These are phyloP conservation scores for Lymantria dispar DNA, from an alignment of 2,888 invertebrate species.

Conservation along the genomic window DNA sequence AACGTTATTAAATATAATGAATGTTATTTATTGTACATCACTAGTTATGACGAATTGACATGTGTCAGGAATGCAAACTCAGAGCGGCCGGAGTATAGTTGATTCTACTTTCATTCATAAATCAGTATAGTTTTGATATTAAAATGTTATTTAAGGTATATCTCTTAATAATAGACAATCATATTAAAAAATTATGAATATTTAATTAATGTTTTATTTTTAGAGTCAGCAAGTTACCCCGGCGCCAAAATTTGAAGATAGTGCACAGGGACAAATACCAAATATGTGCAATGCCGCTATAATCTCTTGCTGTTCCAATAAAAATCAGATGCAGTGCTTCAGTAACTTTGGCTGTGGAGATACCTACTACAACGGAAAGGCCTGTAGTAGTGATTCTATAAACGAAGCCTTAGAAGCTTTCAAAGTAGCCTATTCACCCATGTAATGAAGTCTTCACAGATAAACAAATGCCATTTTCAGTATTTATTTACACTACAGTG, in stretches of 20 bases:
- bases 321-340: constrained; percentile 44
- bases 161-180: too few species aligned
- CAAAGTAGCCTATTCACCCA: constrained; percentile 46
- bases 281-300: constrained; percentile 56
- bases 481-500: constrained; percentile 27
- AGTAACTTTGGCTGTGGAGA: constrained; percentile 41
- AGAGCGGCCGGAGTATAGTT: too few species aligned
- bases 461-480: constrained; percentile 35
- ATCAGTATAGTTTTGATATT: too few species aligned
- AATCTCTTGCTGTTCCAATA: constrained; percentile 52
- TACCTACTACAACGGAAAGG: constrained; percentile 36
- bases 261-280: constrained; percentile 18
- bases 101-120: too few species aligned
- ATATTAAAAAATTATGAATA: background rate
- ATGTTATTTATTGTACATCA: too few species aligned
- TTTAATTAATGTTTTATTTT: constrained; percentile 14
- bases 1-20: too few species aligned
- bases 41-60: too few species aligned
- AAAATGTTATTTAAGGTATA: too few species aligned
- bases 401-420: constrained; percentile 47
- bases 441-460: constrained; percentile 27
- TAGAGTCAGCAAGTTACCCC: constrained; percentile 27
- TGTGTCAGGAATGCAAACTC: too few species aligned
- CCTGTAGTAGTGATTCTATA: constrained; percentile 43
- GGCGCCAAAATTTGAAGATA: constrained; percentile 23